phyloP scores from a whole-genome alignment of 2,113 vertebrate species.

The Crotalus helleri region DNA sequence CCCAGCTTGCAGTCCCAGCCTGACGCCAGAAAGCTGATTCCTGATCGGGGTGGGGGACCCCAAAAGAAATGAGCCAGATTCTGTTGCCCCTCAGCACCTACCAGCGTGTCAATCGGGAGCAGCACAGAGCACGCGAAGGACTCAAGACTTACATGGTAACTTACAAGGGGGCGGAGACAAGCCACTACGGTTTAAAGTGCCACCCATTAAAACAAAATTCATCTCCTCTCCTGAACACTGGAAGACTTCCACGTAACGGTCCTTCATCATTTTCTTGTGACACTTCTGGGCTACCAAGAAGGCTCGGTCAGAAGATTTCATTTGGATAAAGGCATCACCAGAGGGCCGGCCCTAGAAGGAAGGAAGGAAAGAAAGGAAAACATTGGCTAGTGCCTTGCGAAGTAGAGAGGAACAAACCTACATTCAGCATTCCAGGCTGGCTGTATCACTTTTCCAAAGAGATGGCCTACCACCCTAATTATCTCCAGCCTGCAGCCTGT shows the following conservation, averaged over 20 bases:
- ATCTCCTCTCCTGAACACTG: constrained; percentile 98
- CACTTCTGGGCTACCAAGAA: constrained; percentile 91
- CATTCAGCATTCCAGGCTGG: neutral
- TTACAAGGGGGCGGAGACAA: constrained; percentile 97
- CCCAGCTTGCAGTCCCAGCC: constrained; percentile 54
- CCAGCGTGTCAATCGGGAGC: constrained; percentile 62
- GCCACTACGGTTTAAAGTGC: constrained; percentile 93
- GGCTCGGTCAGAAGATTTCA: constrained; percentile 90
- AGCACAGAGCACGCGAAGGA: constrained; percentile 66
- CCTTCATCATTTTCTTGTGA: constrained; percentile 98
- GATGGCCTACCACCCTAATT: neutral
- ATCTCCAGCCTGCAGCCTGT: neutral
- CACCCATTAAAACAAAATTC: constrained; percentile 98
- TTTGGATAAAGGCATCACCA: constrained; percentile 95
- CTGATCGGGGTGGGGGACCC: constrained; percentile 45
- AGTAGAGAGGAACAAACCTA: neutral
- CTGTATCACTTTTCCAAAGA: neutral
- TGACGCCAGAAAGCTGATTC: constrained; percentile 47
- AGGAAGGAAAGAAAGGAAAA: neutral
- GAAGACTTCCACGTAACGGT: constrained; percentile 96
- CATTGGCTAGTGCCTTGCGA: neutral
- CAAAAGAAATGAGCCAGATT: constrained; percentile 52
- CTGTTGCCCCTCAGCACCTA: constrained; percentile 68
- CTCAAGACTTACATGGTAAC: constrained; percentile 86
- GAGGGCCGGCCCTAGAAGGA: constrained; percentile 85